Evolutionary conservation across 1,140 invertebrate genomes (phyloP).

Genomic region (Latrodectus geometricus): DNA sequence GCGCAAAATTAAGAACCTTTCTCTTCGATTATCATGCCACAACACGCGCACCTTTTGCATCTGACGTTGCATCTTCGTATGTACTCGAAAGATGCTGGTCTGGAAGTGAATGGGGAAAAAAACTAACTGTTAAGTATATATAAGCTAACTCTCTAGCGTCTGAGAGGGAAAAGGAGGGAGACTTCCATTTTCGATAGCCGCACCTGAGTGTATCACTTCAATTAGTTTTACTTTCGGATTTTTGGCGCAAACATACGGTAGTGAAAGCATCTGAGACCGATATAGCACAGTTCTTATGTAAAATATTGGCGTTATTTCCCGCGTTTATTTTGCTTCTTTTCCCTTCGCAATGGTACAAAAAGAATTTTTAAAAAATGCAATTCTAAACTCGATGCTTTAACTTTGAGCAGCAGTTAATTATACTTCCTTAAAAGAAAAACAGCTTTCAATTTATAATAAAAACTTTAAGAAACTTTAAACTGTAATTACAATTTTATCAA

Average conservation of each 20-base stretch:
- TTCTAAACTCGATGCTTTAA: too few species aligned
- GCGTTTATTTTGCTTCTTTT: too few species aligned
- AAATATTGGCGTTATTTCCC: too few species aligned
- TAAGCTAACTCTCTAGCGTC: background rate
- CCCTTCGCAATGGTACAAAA: too few species aligned
- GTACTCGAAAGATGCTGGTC: background rate
- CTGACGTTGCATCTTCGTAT: constrained; percentile 12
- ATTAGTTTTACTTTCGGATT: background rate
- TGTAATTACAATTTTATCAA: too few species aligned
- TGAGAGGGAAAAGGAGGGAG: too few species aligned
- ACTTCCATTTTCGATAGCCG: background rate
- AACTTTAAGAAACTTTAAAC: too few species aligned
- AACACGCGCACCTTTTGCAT: constrained; percentile 34
- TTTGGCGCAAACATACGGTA: background rate
- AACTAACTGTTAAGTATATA: background rate
- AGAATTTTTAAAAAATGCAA: too few species aligned
- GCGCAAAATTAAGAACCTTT: constrained; percentile 54
- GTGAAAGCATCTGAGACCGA: background rate
- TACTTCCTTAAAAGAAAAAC: too few species aligned
- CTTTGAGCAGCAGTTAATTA: too few species aligned
- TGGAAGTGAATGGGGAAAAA: background rate
- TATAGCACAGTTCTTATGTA: too few species aligned
- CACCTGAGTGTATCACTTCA: background rate
- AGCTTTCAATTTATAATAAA: too few species aligned
- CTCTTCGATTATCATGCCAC: constrained; percentile 32